Conservation (phyloP, 2,797 vertebrate genomes). For the Sebastes cheni region DNA sequence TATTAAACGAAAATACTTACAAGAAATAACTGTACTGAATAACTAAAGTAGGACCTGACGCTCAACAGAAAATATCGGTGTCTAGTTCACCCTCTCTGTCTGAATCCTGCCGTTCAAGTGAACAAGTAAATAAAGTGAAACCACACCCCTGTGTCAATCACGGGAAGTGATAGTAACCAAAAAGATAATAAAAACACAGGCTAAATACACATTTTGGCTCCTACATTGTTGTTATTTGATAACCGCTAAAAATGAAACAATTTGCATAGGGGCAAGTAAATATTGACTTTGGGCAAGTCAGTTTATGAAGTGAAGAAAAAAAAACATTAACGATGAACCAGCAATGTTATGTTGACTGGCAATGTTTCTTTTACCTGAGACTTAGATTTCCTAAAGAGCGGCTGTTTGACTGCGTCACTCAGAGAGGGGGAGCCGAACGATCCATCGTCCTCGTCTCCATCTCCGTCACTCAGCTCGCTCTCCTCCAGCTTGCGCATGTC, state of each 20-base stretch:
- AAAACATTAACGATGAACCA: background rate
- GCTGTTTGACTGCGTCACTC: slow-evolving; percentile 93
- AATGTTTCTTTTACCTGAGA: slow-evolving; percentile 89
- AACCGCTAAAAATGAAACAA: background rate
- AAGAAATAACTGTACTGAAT: no score
- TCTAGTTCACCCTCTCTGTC: no score
- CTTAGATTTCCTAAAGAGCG: slow-evolving; percentile 97
- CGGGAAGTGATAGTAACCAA: no score
- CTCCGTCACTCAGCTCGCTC: slow-evolving; percentile 90
- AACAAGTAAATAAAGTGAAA: no score
- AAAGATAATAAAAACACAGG: no score
- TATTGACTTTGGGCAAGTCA: background rate
- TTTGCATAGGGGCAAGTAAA: background rate
- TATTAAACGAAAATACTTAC: no score
- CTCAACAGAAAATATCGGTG: no score
- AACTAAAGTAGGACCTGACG: no score
- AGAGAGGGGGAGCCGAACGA: slow-evolving; percentile 89
- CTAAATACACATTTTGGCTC: no score
- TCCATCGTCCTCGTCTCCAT: slow-evolving; percentile 86
- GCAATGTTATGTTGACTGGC: background rate
- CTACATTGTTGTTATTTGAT: background rate
- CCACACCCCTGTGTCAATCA: no score
- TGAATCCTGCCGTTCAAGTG: no score
- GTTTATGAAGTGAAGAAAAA: background rate
- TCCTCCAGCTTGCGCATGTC: slow-evolving; percentile 95